phyloP scores from a whole-genome alignment of 2,797 vertebrate species.

The Alca torda region DNA sequence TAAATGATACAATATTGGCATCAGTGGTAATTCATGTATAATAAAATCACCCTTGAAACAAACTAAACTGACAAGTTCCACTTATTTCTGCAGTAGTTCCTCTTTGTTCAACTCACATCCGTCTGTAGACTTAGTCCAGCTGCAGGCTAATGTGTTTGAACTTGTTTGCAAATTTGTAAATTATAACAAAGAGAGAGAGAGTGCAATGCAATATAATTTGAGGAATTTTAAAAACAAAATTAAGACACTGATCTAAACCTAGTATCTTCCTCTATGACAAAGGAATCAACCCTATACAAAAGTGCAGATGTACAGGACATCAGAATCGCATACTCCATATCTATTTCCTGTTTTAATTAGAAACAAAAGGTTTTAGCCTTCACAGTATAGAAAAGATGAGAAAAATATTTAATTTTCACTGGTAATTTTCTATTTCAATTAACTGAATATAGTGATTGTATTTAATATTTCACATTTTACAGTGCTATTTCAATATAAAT shows the following conservation, averaged over 20 bases:
- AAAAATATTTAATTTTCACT: neutral
- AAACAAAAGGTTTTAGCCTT: neutral
- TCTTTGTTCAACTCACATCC: neutral
- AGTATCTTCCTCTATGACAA: neutral
- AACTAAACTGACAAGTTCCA: neutral
- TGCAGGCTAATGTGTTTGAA: neutral
- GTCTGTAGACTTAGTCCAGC: neutral
- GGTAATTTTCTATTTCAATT: neutral
- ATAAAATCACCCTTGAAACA: neutral
- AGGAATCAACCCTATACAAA: neutral
- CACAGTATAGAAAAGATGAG: neutral
- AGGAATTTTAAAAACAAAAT: neutral
- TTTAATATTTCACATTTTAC: neutral
- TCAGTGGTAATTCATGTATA: neutral
- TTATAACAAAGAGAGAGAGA: neutral
- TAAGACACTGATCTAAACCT: neutral
- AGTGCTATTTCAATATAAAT: neutral
- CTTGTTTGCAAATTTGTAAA: neutral
- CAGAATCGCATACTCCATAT: neutral
- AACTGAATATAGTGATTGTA: neutral
- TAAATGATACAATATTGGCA: neutral
- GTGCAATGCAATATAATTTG: neutral
- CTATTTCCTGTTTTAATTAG: neutral
- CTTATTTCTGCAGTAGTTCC: neutral
- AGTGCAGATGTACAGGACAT: neutral